Evolutionary conservation across 92 coral and sea anemone genomes (phyloP).

Genomic region (Hydrozoanthus gracilis): DNA sequence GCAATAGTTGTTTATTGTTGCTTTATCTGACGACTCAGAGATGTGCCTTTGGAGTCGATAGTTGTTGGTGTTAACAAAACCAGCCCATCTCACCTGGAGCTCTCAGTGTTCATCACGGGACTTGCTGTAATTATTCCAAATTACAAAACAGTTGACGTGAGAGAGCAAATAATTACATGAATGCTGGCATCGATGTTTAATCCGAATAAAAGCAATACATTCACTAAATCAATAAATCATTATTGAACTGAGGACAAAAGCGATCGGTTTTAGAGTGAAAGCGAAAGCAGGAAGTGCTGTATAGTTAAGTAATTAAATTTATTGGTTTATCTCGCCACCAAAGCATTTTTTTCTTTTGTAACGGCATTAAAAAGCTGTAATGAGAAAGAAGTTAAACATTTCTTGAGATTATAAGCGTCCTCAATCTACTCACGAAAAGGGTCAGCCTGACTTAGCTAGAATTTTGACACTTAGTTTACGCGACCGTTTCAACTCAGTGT

Average conservation of each 20-base stretch:
- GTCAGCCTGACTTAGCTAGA: background rate
- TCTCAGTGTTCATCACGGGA: conserved; percentile 3
- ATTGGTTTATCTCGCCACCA: conserved; percentile 19
- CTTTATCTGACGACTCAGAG: background rate
- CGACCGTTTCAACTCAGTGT: background rate
- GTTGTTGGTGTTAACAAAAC: conserved; percentile 14
- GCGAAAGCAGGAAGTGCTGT: conserved; percentile 15
- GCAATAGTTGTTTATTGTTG: background rate
- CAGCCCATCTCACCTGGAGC: conserved; percentile 40
- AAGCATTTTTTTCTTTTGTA: conserved; percentile 1
- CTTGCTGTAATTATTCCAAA: conserved; percentile 7
- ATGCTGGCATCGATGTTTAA: conserved; percentile 21
- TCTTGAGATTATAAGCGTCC: background rate
- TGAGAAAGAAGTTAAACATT: background rate
- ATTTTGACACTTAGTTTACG: conserved; percentile 3
- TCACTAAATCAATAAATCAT: conserved; percentile 49
- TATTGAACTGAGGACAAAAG: conserved; percentile 15
- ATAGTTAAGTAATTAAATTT: conserved; percentile 37
- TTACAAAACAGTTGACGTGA: conserved; percentile 13
- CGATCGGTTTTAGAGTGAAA: conserved; percentile 17
- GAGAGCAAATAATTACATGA: conserved; percentile 25
- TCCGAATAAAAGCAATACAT: conserved; percentile 11
- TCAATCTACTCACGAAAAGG: background rate
- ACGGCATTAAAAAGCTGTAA: conserved; percentile 29
- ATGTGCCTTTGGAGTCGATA: background rate